Percentiles rank a stretch among this genome's conserved stretches.
phyloP scores from a whole-genome alignment of 2,888 invertebrate species.

The Itoplectis maculator region DNA sequence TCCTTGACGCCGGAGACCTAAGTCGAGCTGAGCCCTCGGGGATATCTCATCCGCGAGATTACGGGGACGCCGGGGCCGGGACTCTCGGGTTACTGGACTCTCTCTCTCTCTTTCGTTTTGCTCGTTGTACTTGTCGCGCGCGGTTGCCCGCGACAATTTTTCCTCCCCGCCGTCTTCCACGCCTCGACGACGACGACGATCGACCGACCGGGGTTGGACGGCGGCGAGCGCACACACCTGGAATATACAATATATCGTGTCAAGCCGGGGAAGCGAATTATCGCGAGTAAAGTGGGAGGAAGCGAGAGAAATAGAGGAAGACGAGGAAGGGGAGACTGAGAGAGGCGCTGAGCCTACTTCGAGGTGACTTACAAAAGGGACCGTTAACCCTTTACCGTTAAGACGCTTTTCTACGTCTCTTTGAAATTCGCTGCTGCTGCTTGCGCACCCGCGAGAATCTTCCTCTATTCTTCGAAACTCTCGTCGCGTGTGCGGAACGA shows the following conservation, averaged over 20 bases:
- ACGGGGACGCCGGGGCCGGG: conserved; percentile 38
- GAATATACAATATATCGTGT: conserved; percentile 42
- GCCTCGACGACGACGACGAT: background rate
- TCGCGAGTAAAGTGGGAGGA: conserved; percentile 39
- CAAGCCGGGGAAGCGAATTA: conserved; percentile 49
- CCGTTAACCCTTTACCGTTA: conserved; percentile 65
- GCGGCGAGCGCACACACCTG: background rate
- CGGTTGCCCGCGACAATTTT: conserved; percentile 56
- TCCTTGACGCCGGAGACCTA: conserved; percentile 37
- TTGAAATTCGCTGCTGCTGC: background rate
- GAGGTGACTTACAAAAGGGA: conserved; percentile 51
- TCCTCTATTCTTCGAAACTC: conserved; percentile 10
- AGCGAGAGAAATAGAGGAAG: conserved; percentile 4
- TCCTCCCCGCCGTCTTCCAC: conserved; percentile 2
- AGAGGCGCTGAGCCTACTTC: background rate
- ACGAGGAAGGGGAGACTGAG: background rate
- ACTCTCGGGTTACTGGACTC: conserved; percentile 66
- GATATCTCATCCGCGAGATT: conserved; percentile 51
- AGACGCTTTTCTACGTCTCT: conserved; percentile 35
- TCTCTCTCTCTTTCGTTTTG: conserved; percentile 50
- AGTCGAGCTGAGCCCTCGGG: conserved; percentile 32
- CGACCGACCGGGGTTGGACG: background rate
- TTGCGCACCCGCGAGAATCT: background rate
- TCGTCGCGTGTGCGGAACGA: background rate
- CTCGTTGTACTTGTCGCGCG: conserved; percentile 37